Conservation (phyloP, 2,113 vertebrate genomes). For the Corydoras maculifer region DNA sequence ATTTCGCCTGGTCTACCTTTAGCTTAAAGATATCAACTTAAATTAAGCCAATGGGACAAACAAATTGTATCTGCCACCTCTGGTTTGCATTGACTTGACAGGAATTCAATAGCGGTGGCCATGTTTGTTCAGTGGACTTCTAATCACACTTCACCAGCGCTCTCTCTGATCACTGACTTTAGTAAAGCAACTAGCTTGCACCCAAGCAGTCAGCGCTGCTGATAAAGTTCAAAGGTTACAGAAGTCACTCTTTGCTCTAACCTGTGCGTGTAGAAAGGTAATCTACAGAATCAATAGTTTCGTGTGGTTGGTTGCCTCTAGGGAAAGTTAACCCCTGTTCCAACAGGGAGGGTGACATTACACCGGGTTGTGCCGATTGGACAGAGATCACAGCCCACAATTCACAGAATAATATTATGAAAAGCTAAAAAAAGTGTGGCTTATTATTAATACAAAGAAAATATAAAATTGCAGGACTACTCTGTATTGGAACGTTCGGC, state of each 20-base stretch:
- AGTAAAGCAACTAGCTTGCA: conserved; percentile 18
- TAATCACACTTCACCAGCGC: conserved; percentile 67
- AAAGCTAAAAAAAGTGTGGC: too few relatives aligned
- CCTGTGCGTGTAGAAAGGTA: conserved; percentile 52
- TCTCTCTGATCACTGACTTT: conserved; percentile 36
- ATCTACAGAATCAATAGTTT: conserved; percentile 67
- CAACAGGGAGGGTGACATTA: conserved; percentile 58
- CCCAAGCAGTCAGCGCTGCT: not conserved
- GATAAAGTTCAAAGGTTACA: conserved; percentile 53
- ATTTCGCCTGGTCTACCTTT: conserved; percentile 36
- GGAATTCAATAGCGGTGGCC: conserved; percentile 66
- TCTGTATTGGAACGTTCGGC: too few relatives aligned
- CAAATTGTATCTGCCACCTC: conserved; percentile 74
- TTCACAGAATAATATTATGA: too few relatives aligned
- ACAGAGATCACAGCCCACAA: not conserved
- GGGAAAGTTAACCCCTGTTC: conserved; percentile 74
- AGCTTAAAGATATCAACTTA: conserved; percentile 62
- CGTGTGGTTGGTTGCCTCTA: conserved; percentile 76
- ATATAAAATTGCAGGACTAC: too few relatives aligned
- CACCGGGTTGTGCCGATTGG: conserved; percentile 52
- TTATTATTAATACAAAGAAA: too few relatives aligned
- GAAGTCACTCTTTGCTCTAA: conserved; percentile 47
- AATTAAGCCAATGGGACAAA: conserved; percentile 72
- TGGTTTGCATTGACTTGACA: conserved; percentile 67
- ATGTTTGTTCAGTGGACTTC: conserved; percentile 65